Base-by-base conservation (phyloP, 2,113 vertebrate species). In the Spea bombifrons region DNA sequence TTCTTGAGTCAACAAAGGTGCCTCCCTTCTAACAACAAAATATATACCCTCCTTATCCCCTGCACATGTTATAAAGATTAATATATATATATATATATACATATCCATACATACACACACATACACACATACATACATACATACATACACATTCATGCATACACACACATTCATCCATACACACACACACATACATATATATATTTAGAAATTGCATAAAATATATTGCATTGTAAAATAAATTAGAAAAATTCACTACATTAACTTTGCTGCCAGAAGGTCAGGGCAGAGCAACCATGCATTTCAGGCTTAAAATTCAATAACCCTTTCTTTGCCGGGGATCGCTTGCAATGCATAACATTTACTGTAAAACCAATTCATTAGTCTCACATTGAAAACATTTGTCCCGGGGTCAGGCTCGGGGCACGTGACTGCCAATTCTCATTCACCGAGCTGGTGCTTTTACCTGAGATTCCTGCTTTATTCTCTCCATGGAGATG, bases 311-410 rank as follows among this genome's bases (percentile, higher is more conserved):
- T 71, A 66, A 79, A 80, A 80, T 74, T 66, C 78, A 80, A 74
- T 80, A 80, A 80, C 78, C 78, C 78, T 64, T 80, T 80, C 78
- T 15, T 17, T 73, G 16, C 78, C 78, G 43, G 17, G 45, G 71
- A 65, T 57, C 2, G 78, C 78, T 64, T 68, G 78, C 71, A 57
- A 68, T 74, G 78, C 78, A 74, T 80, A 74, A 80, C 63, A 80
- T 74, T 73, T 67, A 80, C 78, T 61, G 64, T 74, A 74, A 80
- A 80, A 74, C 71, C 78, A 80, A 74, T 80, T 80, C 71, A 80
- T 80, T 80, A 80, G 78, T 52, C 65, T 80, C 78, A 68, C 78
- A 72, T 74, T 80, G 78, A 80, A 80, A 80, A 80, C 78, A 80
- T 80, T 80, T 80, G 78, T 80, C 78, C 74, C 74, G 71, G 71